Percentiles rank a stretch among this genome's conserved stretches.
Evolutionary conservation across 2,888 invertebrate species (phyloP).

Genomic region (Sesamia inferens): DNA sequence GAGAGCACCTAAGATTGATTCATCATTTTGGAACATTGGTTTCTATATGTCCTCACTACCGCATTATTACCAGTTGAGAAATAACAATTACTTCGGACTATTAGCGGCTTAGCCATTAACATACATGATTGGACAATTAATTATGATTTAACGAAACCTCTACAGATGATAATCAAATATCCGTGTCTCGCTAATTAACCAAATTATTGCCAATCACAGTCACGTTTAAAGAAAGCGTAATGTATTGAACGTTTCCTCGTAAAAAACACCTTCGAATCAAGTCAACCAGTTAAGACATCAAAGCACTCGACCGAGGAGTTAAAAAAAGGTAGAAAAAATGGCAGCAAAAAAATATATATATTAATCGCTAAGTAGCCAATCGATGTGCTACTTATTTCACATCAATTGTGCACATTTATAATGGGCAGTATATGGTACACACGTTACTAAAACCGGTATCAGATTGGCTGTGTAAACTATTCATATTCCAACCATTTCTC

Average conservation of each 20-base stretch:
- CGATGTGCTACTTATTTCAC: constrained; percentile 61
- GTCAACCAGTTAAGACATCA: constrained; percentile 69
- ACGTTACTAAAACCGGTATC: constrained; percentile 58
- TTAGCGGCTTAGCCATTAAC: constrained; percentile 9
- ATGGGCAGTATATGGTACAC: constrained; percentile 50
- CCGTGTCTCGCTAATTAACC: constrained; percentile 51
- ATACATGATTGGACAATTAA: constrained; percentile 4
- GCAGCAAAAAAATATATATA: constrained; percentile 61
- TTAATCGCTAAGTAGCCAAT: constrained; percentile 67
- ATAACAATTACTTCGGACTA: not conserved
- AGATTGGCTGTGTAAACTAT: constrained; percentile 41
- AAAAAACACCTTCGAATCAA: constrained; percentile 55
- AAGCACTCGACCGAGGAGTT: constrained; percentile 61
- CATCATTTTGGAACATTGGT: constrained; percentile 19
- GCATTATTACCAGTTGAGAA: not conserved
- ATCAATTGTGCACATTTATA: constrained; percentile 60
- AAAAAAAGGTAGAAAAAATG: constrained; percentile 51
- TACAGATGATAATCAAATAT: not conserved
- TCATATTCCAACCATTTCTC: constrained; percentile 58
- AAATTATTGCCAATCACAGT: constrained; percentile 34
- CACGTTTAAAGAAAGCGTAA: constrained; percentile 51
- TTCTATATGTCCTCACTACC: not conserved
- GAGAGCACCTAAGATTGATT: constrained; percentile 40
- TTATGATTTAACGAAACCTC: constrained; percentile 1
- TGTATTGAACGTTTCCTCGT: constrained; percentile 50